A percentile compares a stretch with the other conserved stretches of the same genome.
Evolutionary conservation across 1,140 invertebrate species (phyloP).

Genomic region (Brachionus calyciflorus): DNA sequence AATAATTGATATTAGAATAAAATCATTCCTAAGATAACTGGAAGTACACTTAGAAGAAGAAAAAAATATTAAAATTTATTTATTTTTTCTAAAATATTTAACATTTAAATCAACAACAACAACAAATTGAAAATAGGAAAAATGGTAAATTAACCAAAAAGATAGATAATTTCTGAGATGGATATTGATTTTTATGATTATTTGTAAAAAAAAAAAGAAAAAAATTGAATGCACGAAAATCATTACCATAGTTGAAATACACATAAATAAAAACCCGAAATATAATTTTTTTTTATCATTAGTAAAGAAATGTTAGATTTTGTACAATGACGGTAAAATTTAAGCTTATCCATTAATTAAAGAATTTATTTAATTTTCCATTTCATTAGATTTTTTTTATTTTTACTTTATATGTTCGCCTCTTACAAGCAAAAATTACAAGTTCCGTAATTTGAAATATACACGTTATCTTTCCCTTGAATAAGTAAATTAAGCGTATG

Average conservation of each 20-base stretch:
- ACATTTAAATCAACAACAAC: background rate
- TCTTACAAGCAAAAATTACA: background rate
- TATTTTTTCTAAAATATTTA: background rate
- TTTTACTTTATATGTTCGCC: slow-evolving; percentile 5
- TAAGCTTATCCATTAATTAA: slow-evolving; percentile 41
- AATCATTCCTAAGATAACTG: no score
- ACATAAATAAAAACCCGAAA: no score
- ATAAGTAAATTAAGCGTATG: slow-evolving; percentile 18
- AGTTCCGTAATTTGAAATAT: slow-evolving; percentile 6
- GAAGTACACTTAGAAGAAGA: no score
- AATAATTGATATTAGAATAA: background rate
- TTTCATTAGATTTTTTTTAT: background rate
- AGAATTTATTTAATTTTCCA: slow-evolving; percentile 22
- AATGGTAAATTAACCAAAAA: slow-evolving; percentile 41
- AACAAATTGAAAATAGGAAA: background rate
- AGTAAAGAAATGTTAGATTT: slow-evolving; percentile 30
- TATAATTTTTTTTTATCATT: slow-evolving; percentile 12
- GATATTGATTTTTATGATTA: background rate
- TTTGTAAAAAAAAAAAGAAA: background rate
- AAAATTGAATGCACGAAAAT: background rate
- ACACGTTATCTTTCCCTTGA: slow-evolving; percentile 22
- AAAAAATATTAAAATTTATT: no score
- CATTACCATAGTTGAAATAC: background rate
- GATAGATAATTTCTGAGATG: slow-evolving; percentile 10
- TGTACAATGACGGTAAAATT: slow-evolving; percentile 18